Conservation (phyloP, 2,113 vertebrate genomes). For the Lepisosteus oculatus region DNA sequence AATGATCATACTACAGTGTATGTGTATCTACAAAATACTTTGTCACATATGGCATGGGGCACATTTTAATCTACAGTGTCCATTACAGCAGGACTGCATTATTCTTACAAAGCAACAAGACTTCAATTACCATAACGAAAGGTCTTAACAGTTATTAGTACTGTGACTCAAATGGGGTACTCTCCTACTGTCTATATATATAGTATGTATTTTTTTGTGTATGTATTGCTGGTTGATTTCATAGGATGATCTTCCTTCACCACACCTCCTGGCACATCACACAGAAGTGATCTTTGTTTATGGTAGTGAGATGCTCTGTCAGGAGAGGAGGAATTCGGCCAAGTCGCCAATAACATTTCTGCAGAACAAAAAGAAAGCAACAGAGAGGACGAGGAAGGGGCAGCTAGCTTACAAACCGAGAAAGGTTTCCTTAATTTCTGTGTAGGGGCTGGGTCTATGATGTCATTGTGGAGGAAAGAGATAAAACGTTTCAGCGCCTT, state of each 20-base stretch:
- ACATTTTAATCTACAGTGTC: no score
- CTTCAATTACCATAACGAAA: no score
- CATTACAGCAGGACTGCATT: no score
- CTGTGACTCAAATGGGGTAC: no score
- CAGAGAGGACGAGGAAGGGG: slow-evolving; percentile 24
- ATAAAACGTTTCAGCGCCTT: slow-evolving; percentile 51
- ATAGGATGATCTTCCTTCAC: slow-evolving; percentile 35
- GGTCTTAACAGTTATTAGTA: no score
- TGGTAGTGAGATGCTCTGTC: slow-evolving; percentile 35
- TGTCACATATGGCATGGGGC: no score
- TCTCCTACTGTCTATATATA: no score
- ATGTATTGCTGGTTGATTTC: slow-evolving; percentile 40
- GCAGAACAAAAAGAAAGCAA: slow-evolving; percentile 14
- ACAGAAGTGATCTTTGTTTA: slow-evolving; percentile 47
- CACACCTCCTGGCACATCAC: slow-evolving; percentile 49
- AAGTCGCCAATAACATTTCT: background rate
- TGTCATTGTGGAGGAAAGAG: slow-evolving; percentile 58
- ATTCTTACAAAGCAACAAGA: no score
- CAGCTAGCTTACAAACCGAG: slow-evolving; percentile 18
- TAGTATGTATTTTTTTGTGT: background rate
- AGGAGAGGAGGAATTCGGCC: slow-evolving; percentile 20
- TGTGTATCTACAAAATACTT: no score
- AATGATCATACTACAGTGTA: no score
- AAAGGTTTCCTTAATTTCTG: slow-evolving; percentile 51
- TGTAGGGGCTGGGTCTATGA: slow-evolving; percentile 50